phyloP scores from a whole-genome alignment of 2,888 invertebrate species.

The Agrenia bidenticulata region DNA sequence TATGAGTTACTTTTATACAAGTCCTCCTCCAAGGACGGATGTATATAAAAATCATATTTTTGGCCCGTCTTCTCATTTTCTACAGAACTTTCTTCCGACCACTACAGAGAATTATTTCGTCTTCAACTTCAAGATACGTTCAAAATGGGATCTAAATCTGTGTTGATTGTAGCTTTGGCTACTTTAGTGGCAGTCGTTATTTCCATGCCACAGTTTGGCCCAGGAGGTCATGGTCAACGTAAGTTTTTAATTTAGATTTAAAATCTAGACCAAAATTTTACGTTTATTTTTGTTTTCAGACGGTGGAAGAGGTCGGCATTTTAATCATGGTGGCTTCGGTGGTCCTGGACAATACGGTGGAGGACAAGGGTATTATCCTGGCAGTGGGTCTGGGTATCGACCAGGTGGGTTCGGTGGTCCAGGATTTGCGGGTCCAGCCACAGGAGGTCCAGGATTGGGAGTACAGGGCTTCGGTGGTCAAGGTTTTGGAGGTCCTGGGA shows the following conservation, averaged over 20 bases:
- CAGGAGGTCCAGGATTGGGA: constrained; percentile 21
- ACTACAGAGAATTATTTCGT: not conserved
- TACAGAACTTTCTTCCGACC: no score
- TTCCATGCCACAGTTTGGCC: constrained; percentile 32
- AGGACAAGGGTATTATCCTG: constrained; percentile 13
- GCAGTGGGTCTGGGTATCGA: constrained; percentile 23
- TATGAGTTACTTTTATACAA: not conserved
- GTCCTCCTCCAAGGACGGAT: not conserved
- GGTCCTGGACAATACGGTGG: constrained; percentile 12
- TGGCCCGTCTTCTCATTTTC: no score
- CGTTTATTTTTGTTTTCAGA: not conserved
- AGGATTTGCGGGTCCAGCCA: constrained; percentile 15
- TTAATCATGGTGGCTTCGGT: constrained; percentile 33
- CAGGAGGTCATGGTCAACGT: no score
- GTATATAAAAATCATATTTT: no score
- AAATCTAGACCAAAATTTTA: not conserved
- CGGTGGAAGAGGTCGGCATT: constrained; percentile 16
- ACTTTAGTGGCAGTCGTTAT: constrained; percentile 19
- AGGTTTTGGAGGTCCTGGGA: constrained; percentile 25
- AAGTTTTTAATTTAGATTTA: no score
- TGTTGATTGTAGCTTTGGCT: constrained; percentile 23
- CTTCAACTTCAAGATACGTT: not conserved
- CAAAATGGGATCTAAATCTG: constrained; percentile 1
- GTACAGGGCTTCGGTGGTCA: no score
- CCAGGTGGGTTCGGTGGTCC: constrained; percentile 20